A percentile compares a stretch with the other conserved stretches of the same genome.
Evolutionary conservation across 1,140 invertebrate genomes (phyloP).

Genomic region (Trissolcus basalis): DNA sequence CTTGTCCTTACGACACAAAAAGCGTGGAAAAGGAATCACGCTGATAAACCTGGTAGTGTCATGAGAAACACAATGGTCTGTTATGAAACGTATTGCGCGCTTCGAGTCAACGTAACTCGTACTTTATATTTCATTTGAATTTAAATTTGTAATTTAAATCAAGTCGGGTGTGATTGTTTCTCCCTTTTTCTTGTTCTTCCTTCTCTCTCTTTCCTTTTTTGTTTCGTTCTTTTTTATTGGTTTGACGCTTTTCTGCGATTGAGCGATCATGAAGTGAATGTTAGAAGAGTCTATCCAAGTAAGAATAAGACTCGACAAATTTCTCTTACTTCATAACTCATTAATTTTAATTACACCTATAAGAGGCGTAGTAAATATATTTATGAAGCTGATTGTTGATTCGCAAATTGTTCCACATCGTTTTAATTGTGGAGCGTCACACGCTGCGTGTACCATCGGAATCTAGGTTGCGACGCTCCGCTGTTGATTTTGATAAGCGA

Average conservation of each 20-base stretch:
- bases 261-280: neutral
- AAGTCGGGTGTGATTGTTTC: too few relatives aligned
- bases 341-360: conserved; percentile 55
- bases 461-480: conserved; percentile 29
- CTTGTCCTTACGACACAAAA: neutral
- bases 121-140: too few relatives aligned
- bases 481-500: conserved; percentile 21
- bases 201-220: too few relatives aligned
- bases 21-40: neutral
- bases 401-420: conserved; percentile 32
- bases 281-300: neutral
- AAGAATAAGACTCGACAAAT: conserved; percentile 8
- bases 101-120: too few relatives aligned
- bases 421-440: conserved; percentile 45
- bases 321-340: conserved; percentile 50
- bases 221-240: too few relatives aligned
- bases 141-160: too few relatives aligned
- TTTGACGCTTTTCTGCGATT: neutral
- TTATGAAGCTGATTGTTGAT: conserved; percentile 50
- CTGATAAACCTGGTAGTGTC: neutral
- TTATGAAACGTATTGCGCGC: too few relatives aligned
- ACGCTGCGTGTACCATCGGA: conserved; percentile 7
- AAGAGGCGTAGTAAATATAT: conserved; percentile 45
- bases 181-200: too few relatives aligned
- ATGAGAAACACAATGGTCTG: too few relatives aligned